Conservation (phyloP, 1,140 invertebrate species). For the Capitella teleta region DNA sequence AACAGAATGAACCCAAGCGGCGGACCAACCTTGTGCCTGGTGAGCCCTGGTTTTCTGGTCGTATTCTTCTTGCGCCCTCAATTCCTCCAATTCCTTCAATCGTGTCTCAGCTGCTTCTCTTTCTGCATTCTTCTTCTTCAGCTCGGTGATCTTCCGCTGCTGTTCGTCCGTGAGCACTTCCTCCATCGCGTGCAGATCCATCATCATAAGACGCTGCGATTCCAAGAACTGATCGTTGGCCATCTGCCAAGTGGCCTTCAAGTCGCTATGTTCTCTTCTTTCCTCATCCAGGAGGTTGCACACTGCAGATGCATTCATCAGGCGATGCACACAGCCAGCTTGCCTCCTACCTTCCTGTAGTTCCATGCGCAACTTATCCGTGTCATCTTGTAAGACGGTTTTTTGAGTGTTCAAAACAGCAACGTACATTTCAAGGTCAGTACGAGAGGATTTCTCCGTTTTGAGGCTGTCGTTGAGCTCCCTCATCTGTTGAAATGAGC, state of each 20-base stretch:
- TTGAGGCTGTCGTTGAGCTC: constrained; percentile 31
- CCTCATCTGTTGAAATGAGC: constrained; percentile 24
- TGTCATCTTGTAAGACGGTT: constrained; percentile 44
- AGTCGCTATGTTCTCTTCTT: constrained; percentile 39
- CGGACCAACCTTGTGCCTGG: no score
- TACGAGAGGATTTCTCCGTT: constrained; percentile 36
- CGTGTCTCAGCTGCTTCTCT: constrained; percentile 1
- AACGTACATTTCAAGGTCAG: constrained; percentile 49
- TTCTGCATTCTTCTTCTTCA: constrained; percentile 10
- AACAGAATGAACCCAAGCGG: no score
- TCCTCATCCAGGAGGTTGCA: constrained; percentile 42
- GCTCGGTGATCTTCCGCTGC: constrained; percentile 22
- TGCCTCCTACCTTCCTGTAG: constrained; percentile 39
- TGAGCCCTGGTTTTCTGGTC: no score
- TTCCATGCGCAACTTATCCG: constrained; percentile 37
- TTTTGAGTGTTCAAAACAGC: constrained; percentile 48
- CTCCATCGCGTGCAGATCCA: constrained; percentile 43
- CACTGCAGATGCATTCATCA: constrained; percentile 20
- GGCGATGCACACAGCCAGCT: neutral
- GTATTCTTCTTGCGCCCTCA: no score
- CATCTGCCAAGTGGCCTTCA: constrained; percentile 48
- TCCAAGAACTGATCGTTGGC: constrained; percentile 49
- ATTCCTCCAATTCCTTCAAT: neutral
- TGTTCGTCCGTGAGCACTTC: constrained; percentile 42
- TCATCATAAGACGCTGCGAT: constrained; percentile 45